A percentile compares a stretch with the other conserved stretches of the same genome.
Evolutionary conservation across 2,797 vertebrate genomes (phyloP).

Genomic region (Balearica regulorum): DNA sequence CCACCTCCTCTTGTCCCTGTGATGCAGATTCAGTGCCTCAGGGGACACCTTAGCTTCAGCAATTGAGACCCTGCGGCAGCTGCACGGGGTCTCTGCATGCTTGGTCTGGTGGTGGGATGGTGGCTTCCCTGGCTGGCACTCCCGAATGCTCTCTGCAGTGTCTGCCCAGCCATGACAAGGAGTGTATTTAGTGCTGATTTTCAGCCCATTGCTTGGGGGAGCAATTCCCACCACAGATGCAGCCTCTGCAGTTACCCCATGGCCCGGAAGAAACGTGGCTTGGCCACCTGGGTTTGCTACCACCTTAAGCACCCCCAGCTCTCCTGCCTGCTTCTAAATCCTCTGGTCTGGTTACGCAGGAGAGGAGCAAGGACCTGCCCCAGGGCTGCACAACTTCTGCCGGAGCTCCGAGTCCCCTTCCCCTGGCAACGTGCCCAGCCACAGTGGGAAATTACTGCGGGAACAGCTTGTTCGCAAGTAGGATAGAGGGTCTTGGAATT

Average conservation of each 20-base stretch:
- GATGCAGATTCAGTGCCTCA: not conserved
- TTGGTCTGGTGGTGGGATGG: not conserved
- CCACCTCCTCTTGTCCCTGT: accelerated
- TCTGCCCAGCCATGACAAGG: not conserved
- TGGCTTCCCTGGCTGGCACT: not conserved
- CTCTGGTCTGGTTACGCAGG: not conserved
- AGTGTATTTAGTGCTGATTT: not conserved
- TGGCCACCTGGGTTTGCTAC: not conserved
- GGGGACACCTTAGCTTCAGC: not conserved
- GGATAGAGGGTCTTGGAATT: not conserved
- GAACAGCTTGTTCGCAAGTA: not conserved
- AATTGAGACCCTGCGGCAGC: not conserved
- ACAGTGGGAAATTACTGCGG: not conserved
- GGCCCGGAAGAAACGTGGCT: accelerated
- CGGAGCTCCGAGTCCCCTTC: not conserved
- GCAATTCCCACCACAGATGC: not conserved
- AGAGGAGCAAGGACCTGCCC: not conserved
- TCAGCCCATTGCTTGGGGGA: not conserved
- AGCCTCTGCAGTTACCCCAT: not conserved
- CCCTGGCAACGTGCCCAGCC: not conserved
- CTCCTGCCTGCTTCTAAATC: not conserved
- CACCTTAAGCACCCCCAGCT: not conserved
- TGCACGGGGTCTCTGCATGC: not conserved
- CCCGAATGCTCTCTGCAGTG: not conserved
- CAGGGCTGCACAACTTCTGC: not conserved